These are phyloP conservation scores for Aptenodytes patagonicus DNA, from an alignment of 2,113 vertebrate species.

Conservation along the genomic window DNA sequence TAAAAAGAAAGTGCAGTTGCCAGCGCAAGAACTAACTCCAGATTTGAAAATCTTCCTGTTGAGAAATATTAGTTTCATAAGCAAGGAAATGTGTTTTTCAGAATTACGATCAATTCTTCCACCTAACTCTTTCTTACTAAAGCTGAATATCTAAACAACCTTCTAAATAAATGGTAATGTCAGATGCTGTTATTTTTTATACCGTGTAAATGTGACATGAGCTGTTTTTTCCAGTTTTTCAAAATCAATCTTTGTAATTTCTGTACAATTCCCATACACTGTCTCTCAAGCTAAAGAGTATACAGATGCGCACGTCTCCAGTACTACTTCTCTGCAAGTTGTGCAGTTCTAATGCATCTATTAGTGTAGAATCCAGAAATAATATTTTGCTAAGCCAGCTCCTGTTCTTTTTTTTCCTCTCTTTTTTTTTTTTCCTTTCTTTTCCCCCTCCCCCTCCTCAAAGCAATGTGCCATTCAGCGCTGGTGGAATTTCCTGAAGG, in stretches of 20 bases:
- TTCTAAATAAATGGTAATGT: not conserved
- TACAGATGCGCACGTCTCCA: not conserved
- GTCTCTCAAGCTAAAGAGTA: not conserved
- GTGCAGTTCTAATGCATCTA: not conserved
- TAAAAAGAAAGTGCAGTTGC: not conserved
- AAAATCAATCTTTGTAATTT: not conserved
- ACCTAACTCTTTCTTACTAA: not conserved
- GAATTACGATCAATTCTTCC: not conserved
- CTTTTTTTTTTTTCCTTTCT: not conserved
- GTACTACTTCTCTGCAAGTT: not conserved
- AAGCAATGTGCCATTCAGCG: not conserved
- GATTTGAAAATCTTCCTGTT: conserved; percentile 12
- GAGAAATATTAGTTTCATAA: conserved; percentile 6
- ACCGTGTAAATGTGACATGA: not conserved
- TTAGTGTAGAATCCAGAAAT: not conserved
- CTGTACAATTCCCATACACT: not conserved
- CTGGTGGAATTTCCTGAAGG: not conserved
- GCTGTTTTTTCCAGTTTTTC: not conserved
- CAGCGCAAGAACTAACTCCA: not conserved
- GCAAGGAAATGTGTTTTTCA: not conserved
- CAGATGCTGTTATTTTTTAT: not conserved
- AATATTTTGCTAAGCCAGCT: not conserved
- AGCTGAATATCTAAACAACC: not conserved
- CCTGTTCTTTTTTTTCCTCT: not conserved
- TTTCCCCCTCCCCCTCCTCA: not conserved